Evolutionary conservation across 2,888 invertebrate species (phyloP).

Genomic region (Clepsis dumicolana): DNA sequence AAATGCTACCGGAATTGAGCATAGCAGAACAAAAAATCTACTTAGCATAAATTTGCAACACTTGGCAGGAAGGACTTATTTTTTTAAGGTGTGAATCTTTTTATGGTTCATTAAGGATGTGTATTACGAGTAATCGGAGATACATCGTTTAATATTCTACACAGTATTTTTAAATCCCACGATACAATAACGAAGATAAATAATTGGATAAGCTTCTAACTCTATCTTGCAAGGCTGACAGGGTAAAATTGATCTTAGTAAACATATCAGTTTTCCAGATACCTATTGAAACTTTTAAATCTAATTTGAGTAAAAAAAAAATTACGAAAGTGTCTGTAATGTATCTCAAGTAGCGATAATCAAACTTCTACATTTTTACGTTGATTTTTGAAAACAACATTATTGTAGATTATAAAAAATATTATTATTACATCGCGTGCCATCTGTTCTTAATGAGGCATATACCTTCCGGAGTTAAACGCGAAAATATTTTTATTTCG

Average conservation of each 20-base stretch:
- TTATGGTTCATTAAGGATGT: neutral
- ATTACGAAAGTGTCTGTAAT: too few relatives aligned
- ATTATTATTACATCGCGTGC: neutral
- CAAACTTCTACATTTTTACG: too few relatives aligned
- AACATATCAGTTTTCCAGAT: too few relatives aligned
- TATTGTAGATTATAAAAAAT: neutral
- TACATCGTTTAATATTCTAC: neutral
- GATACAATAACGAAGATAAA: neutral
- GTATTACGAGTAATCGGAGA: neutral
- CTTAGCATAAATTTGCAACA: slow-evolving; percentile 2
- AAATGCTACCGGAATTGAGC: slow-evolving; percentile 7
- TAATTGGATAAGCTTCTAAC: too few relatives aligned
- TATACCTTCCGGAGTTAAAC: neutral
- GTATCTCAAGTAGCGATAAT: too few relatives aligned
- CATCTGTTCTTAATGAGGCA: neutral
- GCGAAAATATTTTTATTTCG: neutral
- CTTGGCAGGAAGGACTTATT: neutral
- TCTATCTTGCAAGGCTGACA: too few relatives aligned
- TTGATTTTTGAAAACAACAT: neutral
- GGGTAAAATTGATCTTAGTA: too few relatives aligned
- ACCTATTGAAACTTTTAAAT: too few relatives aligned
- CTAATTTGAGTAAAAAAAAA: too few relatives aligned
- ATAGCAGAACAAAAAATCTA: neutral
- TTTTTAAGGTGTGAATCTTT: neutral
- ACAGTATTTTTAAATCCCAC: neutral